A percentile compares a stretch with the other conserved stretches of the same genome.
phyloP scores from a whole-genome alignment of 2,113 vertebrate species.

The Sterna hirundo region DNA sequence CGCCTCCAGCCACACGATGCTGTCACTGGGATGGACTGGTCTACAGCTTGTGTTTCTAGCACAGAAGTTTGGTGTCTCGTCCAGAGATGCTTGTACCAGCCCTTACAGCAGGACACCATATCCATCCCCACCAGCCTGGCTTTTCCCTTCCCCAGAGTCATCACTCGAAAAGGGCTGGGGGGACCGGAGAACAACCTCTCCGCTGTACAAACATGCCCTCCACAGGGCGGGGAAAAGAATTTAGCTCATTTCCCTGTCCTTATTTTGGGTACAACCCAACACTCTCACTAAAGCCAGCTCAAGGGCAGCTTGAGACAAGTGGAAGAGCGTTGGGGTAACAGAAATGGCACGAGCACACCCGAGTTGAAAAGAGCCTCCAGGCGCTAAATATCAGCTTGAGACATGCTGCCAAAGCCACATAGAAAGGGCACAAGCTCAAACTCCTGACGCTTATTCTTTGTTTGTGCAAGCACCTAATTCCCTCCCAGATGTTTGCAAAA shows the following conservation, averaged over 20 bases:
- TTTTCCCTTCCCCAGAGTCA: neutral
- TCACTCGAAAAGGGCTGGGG: fast-evolving
- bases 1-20: fast-evolving
- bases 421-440: neutral
- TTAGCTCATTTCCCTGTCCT: neutral
- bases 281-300: neutral
- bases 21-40: neutral
- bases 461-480: neutral
- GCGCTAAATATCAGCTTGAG: neutral
- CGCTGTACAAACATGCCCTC: neutral
- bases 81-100: neutral
- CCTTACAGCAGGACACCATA: neutral
- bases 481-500: slow-evolving; percentile 19
- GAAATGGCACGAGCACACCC: neutral
- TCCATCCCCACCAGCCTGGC: neutral
- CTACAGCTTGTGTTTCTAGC: neutral
- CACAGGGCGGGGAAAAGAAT: neutral
- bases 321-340: neutral
- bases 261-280: neutral
- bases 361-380: neutral
- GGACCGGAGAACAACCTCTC: neutral
- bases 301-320: neutral
- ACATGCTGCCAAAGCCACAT: neutral
- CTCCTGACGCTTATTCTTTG: neutral
- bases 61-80: neutral